These are phyloP conservation scores for Papilio polytes DNA, from an alignment of 1,140 invertebrate species.

Conservation along the genomic window DNA sequence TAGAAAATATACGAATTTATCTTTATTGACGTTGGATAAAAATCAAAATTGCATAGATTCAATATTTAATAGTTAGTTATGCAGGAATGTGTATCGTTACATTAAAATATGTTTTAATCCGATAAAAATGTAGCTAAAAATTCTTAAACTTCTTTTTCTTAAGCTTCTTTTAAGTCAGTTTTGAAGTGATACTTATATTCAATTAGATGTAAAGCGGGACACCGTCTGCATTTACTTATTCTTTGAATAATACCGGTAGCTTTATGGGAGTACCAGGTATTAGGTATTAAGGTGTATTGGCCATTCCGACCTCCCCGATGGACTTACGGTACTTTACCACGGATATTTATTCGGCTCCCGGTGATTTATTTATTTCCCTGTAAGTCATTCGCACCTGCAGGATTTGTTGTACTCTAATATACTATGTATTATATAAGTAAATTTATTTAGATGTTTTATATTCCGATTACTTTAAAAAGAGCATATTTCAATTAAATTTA, in stretches of 20 bases:
- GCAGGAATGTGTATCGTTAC: too few species aligned
- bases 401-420: not conserved
- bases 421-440: not conserved
- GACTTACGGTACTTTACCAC: not conserved
- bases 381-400: slow-evolving; percentile 14
- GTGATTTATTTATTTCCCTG: slow-evolving; percentile 22
- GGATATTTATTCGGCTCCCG: slow-evolving; percentile 5
- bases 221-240: not conserved
- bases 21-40: too few species aligned
- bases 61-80: too few species aligned
- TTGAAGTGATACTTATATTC: not conserved
- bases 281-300: not conserved
- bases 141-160: not conserved
- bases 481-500: too few species aligned
- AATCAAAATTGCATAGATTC: too few species aligned
- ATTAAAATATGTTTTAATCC: too few species aligned
- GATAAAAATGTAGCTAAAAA: not conserved
- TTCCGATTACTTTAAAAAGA: too few species aligned
- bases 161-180: not conserved
- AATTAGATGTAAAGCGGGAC: slow-evolving; percentile 13
- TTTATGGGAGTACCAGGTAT: slow-evolving; percentile 9
- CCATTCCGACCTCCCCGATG: not conserved
- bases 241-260: slow-evolving; percentile 10
- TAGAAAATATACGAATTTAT: not conserved
- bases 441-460: not conserved